Percentiles rank a stretch among this genome's conserved stretches.
Evolutionary conservation across 1,140 invertebrate species (phyloP).

Genomic region (Telenomus remus): DNA sequence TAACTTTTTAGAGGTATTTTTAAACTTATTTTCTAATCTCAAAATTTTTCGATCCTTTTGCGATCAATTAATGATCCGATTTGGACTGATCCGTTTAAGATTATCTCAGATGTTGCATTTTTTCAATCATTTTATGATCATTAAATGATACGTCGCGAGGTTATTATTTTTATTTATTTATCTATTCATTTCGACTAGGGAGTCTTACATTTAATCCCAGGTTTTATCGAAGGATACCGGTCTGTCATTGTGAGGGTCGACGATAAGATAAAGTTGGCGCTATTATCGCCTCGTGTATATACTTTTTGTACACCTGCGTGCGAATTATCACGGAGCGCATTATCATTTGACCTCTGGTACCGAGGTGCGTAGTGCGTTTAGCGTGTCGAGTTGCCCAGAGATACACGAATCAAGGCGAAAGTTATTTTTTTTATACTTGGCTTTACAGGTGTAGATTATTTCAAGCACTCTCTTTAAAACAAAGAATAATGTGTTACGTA

Average conservation of each 20-base stretch:
- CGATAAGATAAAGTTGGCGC: conserved; percentile 49
- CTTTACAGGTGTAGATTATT: conserved; percentile 54
- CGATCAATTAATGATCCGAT: too few relatives aligned
- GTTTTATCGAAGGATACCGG: conserved; percentile 47
- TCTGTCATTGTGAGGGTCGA: conserved; percentile 26
- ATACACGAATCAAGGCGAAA: conserved; percentile 53
- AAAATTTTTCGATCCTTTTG: too few relatives aligned
- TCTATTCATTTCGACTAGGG: conserved; percentile 26
- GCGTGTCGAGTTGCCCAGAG: conserved; percentile 46
- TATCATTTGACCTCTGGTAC: conserved; percentile 61
- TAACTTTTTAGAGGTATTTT: too few relatives aligned
- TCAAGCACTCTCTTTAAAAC: conserved; percentile 39
- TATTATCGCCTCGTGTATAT: conserved; percentile 47
- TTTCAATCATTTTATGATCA: too few relatives aligned
- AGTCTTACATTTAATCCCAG: conserved; percentile 47
- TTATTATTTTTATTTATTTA: too few relatives aligned
- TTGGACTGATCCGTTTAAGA: too few relatives aligned
- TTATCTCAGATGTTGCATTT: too few relatives aligned
- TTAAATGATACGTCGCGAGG: too few relatives aligned
- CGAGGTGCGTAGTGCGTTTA: conserved; percentile 31
- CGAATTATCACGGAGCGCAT: conserved; percentile 51
- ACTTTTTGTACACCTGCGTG: conserved; percentile 54
- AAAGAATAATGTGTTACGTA: conserved; percentile 42
- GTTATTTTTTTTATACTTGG: conserved; percentile 44
- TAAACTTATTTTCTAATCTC: too few relatives aligned